Percentiles rank a stretch among this genome's conserved stretches.
These are phyloP conservation scores for Smittia sp. DNA, from an alignment of 2,888 invertebrate species.

Conservation along the genomic window DNA sequence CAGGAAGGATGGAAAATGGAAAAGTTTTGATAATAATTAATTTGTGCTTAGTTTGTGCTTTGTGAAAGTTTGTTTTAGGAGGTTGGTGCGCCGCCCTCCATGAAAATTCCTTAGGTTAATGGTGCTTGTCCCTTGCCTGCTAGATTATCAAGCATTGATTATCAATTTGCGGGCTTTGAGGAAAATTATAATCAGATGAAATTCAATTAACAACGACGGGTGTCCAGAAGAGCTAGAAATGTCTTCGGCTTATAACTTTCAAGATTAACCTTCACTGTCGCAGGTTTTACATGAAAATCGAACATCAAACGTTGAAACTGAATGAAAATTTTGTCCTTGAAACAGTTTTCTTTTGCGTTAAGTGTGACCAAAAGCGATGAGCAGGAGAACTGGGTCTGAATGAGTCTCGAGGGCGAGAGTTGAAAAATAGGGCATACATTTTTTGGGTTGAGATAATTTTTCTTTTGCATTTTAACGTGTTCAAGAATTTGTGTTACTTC, in stretches of 20 bases:
- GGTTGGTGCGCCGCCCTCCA: neutral
- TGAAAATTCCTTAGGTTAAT: neutral
- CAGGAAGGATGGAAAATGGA: constrained; percentile 33
- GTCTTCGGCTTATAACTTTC: neutral
- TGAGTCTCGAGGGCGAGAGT: constrained; percentile 7
- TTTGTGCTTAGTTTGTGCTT: constrained; percentile 17
- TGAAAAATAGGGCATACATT: constrained; percentile 6
- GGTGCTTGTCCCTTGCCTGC: neutral
- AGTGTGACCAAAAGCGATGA: constrained; percentile 3
- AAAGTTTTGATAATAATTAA: constrained; percentile 20
- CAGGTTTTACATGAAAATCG: neutral
- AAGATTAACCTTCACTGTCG: neutral
- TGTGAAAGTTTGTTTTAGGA: constrained; percentile 15
- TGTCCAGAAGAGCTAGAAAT: neutral
- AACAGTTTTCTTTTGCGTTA: neutral
- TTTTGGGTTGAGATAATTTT: neutral
- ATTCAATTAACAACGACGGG: constrained; percentile 21
- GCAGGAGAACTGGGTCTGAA: neutral
- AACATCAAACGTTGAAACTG: constrained; percentile 22
- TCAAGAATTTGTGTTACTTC: neutral
- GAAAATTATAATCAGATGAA: constrained; percentile 21
- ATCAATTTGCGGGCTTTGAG: constrained; percentile 32
- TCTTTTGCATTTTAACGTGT: neutral
- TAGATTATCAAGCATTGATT: constrained; percentile 37
- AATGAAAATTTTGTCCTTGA: constrained; percentile 38